Evolutionary conservation across 2,797 vertebrate species (phyloP), one percentile per base, ranked within the genome.

Genomic region (Chloroceryle amazona): DNA sequence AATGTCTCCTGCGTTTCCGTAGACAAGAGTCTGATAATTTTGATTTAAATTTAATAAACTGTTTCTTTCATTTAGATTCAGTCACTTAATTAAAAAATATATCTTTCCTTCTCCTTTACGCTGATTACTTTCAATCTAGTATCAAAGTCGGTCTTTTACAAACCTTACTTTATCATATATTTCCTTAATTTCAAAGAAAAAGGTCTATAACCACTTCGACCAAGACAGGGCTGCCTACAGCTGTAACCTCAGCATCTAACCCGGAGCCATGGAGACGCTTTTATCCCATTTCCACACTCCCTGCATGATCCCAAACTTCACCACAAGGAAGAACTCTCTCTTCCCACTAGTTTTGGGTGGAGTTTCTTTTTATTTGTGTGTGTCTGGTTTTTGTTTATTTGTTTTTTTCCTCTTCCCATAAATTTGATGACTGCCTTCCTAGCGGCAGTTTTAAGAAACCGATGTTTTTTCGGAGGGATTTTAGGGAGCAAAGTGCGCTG

Each of bases 191-290:
- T n/a, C 16, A 15, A 37, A 41, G 18, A 4, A 20, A 20, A 11
- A 42, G 1, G 6, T 16, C 15, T 12, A 0, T 17, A 26, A n/a
- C 2, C 0, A 0, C 68, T 2, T 5, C 4, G 61, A 8, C 14
- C 57, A 26, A 23, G 0, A 33, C 33, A 29, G 29, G 19, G 28
- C 23, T 5, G 57, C 51, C 31, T 41, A 51, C 6, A 3, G 23
- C 44, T 5, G 3, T 16, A 11, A 7, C 33, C 17, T 35, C 81
- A 20, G 62, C n/a, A 47, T 20, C 63, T 10, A 51, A 19, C 41
- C 33, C 33, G 20, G 8, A 13, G 61, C 31, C 15, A 2, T 21
- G 35, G 25, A 35, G 39, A 47, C 3, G 5, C 13, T 31, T 37
- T 28, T 3, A 5, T 5, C 31, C 10, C 13, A 0, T 11, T 57